phyloP scores from a whole-genome alignment of 92 coral and sea anemone species.

The Siderastrea siderea region DNA sequence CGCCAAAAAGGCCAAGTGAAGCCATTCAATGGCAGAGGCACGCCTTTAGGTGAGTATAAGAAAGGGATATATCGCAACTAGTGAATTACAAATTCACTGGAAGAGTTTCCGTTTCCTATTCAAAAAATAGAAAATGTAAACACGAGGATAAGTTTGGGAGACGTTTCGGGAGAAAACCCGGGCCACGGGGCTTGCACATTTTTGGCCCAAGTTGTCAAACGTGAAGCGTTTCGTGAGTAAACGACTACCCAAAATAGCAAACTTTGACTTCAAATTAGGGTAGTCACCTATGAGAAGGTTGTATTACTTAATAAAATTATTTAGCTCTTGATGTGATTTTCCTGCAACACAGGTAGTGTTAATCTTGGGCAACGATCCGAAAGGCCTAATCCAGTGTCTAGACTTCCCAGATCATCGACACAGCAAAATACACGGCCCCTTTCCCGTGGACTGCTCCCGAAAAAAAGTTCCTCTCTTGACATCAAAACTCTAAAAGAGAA shows the following conservation, averaged over 20 bases:
- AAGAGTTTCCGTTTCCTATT: neutral
- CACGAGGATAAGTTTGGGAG: no score
- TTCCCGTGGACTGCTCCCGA: neutral
- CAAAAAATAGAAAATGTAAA: no score
- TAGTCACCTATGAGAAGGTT: neutral
- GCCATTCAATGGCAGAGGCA: neutral
- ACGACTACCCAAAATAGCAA: no score
- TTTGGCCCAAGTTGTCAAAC: no score
- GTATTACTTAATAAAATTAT: no score
- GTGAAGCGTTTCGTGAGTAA: no score
- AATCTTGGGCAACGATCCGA: conserved; percentile 5
- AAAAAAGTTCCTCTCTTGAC: neutral
- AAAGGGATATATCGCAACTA: neutral
- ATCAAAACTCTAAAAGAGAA: neutral
- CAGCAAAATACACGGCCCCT: neutral
- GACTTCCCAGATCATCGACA: neutral
- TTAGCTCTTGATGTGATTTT: neutral
- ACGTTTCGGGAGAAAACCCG: no score
- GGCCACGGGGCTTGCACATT: no score
- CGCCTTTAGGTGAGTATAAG: neutral
- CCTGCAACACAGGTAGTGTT: neutral
- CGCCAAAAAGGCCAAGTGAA: neutral
- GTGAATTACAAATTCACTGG: no score
- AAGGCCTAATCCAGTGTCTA: neutral
- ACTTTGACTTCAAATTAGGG: no score